Base-by-base conservation (phyloP, 1,140 invertebrate genomes). In the Trichonephila inaurata region DNA sequence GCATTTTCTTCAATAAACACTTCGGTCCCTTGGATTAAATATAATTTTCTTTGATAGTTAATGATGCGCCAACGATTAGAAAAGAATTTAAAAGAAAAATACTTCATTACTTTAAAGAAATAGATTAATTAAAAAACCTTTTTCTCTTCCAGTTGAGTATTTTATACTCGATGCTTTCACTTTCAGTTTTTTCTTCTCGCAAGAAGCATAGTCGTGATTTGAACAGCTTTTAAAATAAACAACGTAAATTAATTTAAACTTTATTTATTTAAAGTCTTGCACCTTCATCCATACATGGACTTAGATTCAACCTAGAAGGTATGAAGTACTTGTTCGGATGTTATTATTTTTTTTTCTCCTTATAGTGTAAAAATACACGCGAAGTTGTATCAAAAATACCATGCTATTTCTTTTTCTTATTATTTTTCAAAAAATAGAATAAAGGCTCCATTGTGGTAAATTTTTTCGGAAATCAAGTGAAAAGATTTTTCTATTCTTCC, bases 41-140 rank as follows among this genome's bases (percentile, higher is more conserved):
- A 77, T 77, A 77, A 77, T 77, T 77, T 77, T 77, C 72, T 77
- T 77, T 77, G 72, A 77, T 33, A 28, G 72, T 77, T 77, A 77
- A 77, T 77, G 72, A 77, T 33, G 72, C 72, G 18, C 72, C 18
- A 28, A 28, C 72, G 72, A 77, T 77, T 77, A 40, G 14, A 33
- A 77, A 77, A 40, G 28, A 28, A 77, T 33, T 77, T 12, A 33
- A 77, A 77, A 77, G 72, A 77, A 77, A 77, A 77, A 77, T 77
- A 40, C 72, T 28, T 77, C 28, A 77, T 77, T 77, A 77, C 28
- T 77, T 77, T 77, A 77, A 77, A 77, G 72, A 77, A 77, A 77
- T 77, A 77, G 72, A 77, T 40, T 77, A 77, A 77, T 77, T 77
- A 77, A 77, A 77, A 77, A 77, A 33, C 33, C 72, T 77, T 77